phyloP scores from a whole-genome alignment of 1,140 invertebrate genomes.

The Phymastichus coffea region DNA sequence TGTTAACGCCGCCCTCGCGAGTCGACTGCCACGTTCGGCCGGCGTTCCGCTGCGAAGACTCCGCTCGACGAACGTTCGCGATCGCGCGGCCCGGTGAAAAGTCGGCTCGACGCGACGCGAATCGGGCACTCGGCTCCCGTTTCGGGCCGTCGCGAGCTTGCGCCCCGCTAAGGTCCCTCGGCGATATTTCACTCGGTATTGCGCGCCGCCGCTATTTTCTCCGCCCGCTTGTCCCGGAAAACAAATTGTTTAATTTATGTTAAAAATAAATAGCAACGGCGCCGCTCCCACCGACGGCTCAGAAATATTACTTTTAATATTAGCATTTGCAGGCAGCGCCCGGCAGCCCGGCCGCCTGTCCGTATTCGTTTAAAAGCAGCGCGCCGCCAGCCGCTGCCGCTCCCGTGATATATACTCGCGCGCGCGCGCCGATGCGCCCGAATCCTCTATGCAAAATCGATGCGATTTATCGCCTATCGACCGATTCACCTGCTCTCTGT shows the following conservation, averaged over 20 bases:
- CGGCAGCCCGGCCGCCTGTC: background rate
- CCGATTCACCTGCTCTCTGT: background rate
- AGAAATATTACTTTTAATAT: conserved; percentile 52
- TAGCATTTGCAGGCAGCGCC: conserved; percentile 36
- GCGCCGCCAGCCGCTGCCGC: conserved; percentile 9
- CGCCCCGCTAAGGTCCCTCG: conserved; percentile 29
- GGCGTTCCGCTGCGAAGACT: conserved; percentile 18
- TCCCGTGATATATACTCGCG: background rate
- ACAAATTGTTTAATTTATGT: conserved; percentile 55
- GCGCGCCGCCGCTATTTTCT: conserved; percentile 46
- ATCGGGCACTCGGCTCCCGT: too few relatives aligned
- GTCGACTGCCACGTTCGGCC: conserved; percentile 36
- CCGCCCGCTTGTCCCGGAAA: too few relatives aligned
- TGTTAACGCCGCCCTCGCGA: conserved; percentile 52
- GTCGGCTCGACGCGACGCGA: too few relatives aligned
- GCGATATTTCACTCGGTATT: conserved; percentile 52
- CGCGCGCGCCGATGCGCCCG: background rate
- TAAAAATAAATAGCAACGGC: conserved; percentile 51
- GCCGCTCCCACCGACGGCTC: conserved; percentile 23
- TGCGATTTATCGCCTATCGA: conserved; percentile 20
- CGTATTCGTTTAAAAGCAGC: conserved; percentile 17
- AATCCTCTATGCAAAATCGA: conserved; percentile 14
- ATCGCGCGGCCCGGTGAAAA: too few relatives aligned
- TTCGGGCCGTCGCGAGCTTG: too few relatives aligned
- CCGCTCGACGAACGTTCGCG: background rate